A percentile compares a stretch with the other conserved stretches of the same genome.
These are phyloP conservation scores for Halictus rubicundus DNA, from an alignment of 1,140 invertebrate genomes.

Conservation along the genomic window DNA sequence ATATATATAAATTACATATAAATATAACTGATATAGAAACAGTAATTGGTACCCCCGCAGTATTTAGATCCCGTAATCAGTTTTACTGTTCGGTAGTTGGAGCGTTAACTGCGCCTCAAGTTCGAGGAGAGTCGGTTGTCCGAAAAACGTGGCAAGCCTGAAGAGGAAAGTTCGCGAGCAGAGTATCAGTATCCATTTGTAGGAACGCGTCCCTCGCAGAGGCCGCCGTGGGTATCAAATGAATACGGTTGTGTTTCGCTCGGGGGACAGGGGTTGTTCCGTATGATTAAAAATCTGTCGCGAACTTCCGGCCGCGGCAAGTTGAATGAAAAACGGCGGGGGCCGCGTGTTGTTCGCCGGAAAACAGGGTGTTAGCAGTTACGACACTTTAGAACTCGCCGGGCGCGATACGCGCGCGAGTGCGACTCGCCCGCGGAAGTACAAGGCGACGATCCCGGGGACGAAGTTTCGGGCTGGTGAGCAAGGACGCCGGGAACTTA, in stretches of 20 bases:
- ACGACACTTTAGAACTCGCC: slow-evolving; percentile 65
- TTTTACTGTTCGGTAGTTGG: no score
- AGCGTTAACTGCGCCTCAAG: no score
- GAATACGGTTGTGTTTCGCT: not conserved
- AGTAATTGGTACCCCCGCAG: no score
- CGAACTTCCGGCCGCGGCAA: not conserved
- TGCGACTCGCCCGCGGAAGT: slow-evolving; percentile 70
- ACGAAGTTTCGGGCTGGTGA: slow-evolving; percentile 62
- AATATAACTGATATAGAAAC: no score
- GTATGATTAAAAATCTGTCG: slow-evolving; percentile 44
- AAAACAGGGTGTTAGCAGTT: slow-evolving; percentile 64
- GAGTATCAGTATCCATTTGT: not conserved
- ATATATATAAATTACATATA: no score
- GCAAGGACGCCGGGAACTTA: slow-evolving; percentile 70
- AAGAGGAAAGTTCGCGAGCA: not conserved
- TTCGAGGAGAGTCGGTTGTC: no score
- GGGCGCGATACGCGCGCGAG: slow-evolving; percentile 62
- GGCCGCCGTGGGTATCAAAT: not conserved
- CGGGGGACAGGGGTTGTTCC: not conserved
- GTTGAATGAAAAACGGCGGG: slow-evolving; percentile 32
- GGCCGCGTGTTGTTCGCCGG: slow-evolving; percentile 42
- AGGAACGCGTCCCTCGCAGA: not conserved
- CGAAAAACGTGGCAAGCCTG: no score
- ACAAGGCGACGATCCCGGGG: slow-evolving; percentile 57
- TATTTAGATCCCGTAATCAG: no score